Percentiles rank a stretch among this genome's conserved stretches.
Evolutionary conservation across 2,113 vertebrate genomes (phyloP).

Genomic region (Axis porcinus): DNA sequence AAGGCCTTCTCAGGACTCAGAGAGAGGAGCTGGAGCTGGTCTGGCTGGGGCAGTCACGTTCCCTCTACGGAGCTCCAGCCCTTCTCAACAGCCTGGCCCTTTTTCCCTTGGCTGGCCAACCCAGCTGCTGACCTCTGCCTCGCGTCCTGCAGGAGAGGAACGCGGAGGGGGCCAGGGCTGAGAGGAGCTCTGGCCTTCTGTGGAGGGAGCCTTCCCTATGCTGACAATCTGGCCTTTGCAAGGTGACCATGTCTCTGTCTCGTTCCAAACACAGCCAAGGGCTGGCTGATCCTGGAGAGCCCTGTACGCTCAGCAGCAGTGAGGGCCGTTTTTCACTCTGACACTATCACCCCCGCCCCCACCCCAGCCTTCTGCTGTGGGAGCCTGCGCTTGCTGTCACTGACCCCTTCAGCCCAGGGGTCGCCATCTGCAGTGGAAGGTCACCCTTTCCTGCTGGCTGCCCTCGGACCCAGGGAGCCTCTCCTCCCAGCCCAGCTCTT

Average conservation of each 20-base stretch:
- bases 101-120: not conserved
- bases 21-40: not conserved
- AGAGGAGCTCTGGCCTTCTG: not conserved
- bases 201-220: not conserved
- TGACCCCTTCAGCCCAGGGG: not conserved
- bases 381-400: not conserved
- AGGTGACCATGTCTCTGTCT: not conserved
- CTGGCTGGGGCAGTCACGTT: too few species aligned
- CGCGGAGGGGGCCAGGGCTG: rapidly evolving
- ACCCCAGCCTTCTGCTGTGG: not conserved
- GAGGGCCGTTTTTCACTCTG: not conserved
- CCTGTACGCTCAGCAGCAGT: not conserved
- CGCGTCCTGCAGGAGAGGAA: not conserved
- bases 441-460: not conserved
- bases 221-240: not conserved
- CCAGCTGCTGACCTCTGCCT: not conserved
- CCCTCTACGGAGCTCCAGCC: too few species aligned
- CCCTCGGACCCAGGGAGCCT: not conserved
- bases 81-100: not conserved
- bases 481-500: not conserved
- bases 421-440: not conserved
- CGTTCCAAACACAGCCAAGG: not conserved
- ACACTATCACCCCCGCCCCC: rapidly evolving
- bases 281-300: not conserved
- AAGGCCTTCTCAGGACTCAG: not conserved